Evolutionary conservation across 1,140 invertebrate genomes (phyloP).

Genomic region (Caenorhabditis tropicalis): DNA sequence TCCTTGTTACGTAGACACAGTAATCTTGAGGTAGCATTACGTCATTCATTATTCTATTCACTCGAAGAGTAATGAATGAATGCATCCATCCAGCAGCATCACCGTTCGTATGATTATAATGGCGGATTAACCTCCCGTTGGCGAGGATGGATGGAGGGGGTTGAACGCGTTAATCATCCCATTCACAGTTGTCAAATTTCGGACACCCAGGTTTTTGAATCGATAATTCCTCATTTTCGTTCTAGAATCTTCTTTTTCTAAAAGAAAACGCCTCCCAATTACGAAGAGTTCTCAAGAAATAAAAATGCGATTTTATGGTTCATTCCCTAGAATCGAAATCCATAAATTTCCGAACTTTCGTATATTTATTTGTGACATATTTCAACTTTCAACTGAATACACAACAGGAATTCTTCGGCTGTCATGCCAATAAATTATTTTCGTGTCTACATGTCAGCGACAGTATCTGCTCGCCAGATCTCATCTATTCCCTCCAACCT

Average conservation of each 20-base stretch:
- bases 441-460: neutral
- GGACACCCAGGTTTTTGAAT: neutral
- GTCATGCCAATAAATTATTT: conserved; percentile 3
- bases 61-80: neutral
- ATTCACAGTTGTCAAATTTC: neutral
- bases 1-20: too few species aligned
- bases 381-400: too few species aligned
- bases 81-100: neutral
- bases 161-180: neutral
- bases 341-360: too few species aligned
- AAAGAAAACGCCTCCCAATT: too few species aligned
- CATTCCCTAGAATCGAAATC: too few species aligned
- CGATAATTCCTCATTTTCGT: neutral
- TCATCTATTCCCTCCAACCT: neutral
- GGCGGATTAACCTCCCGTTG: conserved; percentile 26
- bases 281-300: too few species aligned
- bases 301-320: too few species aligned
- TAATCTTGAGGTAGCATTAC: neutral
- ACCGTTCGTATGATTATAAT: conserved; percentile 38
- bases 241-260: too few species aligned
- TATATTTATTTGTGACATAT: too few species aligned
- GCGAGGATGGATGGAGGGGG: too few species aligned
- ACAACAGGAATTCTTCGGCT: too few species aligned
- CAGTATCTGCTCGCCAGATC: conserved; percentile 36
- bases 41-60: neutral